Evolutionary conservation across 2,797 vertebrate genomes (phyloP), one percentile per base, ranked within the genome.

Genomic region (Pampus argenteus): DNA sequence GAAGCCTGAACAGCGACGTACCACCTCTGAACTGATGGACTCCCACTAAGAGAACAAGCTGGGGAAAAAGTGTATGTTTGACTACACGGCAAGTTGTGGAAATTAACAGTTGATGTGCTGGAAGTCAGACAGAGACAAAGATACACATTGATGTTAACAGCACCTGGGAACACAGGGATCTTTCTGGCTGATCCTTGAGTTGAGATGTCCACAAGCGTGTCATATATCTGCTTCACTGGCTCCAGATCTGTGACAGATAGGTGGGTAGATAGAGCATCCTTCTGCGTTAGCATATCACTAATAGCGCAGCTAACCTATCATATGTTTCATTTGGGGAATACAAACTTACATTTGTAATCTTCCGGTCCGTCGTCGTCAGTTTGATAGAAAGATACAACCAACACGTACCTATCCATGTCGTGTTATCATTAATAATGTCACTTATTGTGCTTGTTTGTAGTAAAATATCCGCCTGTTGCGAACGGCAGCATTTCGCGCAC

Each of bases 21-120:
- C 81, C 86, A 91, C 71, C 67, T 87, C 66, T 74, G 87, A 70
- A 50, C 38, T n/a, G 88, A 71, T 11, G 90, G 91, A 36, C 65
- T 74, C 60, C 91, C 91, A 72, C 77, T 86, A 20, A 92, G 75
- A 52, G 90, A 91, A 59, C 89, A 92, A 57, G 87, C 92, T 93
- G 66, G 15, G 47, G 47, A 22, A 64, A 71, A 76, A 15, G 63
- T 13, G 11, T 6, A 52, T 42, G 40, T 42, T 42, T 42, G 42
- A 29, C 6, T 2, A 29, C 40, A 0, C 56, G 23, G 13, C 5
- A 18, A 15, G 4, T 1, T 45, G 2, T 60, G 14, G 17, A 42
- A 13, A 54, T 72, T 8, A 61, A 36, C n/a, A 28, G 10, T 26
- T 29, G 23, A 2, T 23, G 2, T 7, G 2, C 17, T 4, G 6